A percentile compares a stretch with the other conserved stretches of the same genome.
phyloP scores from a whole-genome alignment of 2,113 vertebrate genomes.

The Ptilorrhoa leucosticta region DNA sequence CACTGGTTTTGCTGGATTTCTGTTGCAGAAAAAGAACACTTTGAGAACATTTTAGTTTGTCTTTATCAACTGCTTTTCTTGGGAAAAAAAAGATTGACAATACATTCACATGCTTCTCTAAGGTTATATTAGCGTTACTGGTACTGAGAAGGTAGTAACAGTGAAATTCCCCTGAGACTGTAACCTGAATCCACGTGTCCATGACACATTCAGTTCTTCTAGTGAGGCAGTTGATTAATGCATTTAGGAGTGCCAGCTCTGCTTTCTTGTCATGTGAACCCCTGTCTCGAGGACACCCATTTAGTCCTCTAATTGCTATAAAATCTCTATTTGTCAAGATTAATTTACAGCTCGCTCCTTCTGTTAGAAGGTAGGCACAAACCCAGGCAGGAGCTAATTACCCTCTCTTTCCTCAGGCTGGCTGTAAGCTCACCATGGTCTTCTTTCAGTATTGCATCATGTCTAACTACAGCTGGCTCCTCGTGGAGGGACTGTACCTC shows the following conservation, averaged over 20 bases:
- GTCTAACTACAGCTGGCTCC: slow-evolving; percentile 94
- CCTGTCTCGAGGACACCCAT: neutral
- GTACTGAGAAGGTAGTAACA: neutral
- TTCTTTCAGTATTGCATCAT: slow-evolving; percentile 93
- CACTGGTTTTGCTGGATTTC: neutral
- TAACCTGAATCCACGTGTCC: neutral
- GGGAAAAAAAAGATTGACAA: neutral
- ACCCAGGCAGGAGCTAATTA: slow-evolving; percentile 8
- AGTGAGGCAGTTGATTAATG: neutral
- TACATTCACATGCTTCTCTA: neutral
- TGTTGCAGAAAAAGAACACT: neutral
- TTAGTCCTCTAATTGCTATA: neutral
- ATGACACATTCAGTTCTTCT: neutral
- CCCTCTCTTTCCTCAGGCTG: slow-evolving; percentile 74
- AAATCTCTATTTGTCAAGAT: neutral
- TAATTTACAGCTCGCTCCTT: neutral
- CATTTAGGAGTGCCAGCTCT: neutral
- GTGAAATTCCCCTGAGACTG: neutral
- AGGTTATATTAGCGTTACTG: neutral
- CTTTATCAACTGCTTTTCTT: neutral
- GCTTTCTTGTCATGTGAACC: neutral
- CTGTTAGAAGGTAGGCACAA: neutral
- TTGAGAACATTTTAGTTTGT: neutral
- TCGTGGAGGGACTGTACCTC: slow-evolving; percentile 92
- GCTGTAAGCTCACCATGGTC: slow-evolving; percentile 87